Evolutionary conservation across 2,113 vertebrate genomes (phyloP), one percentile per base, ranked within the genome.

Genomic region (Psophia crepitans): DNA sequence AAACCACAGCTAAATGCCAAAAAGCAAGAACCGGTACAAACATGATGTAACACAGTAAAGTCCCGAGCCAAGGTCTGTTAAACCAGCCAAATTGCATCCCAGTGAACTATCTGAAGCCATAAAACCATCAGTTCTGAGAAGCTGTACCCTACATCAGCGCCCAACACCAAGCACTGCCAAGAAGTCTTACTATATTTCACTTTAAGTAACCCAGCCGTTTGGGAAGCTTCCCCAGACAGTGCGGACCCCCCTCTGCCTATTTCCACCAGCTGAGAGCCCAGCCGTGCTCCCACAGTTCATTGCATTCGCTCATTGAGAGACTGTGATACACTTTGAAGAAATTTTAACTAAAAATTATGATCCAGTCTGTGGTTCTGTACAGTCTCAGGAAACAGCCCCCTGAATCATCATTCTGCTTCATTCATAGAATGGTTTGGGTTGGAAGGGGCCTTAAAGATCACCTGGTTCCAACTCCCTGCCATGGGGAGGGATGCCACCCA

Each of bases 81-180:
- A 79, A 78, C 12, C 51, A 79, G 91, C 89, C 93, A 96, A 87
- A 95, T 71, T 66, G 28, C 33, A 96, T 86, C 26, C 64, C 68
- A 75, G 51, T 43, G 84, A 91, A 56, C 46, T 89, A 57, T 75
- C 23, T 46, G 80, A 90, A 90, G 89, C 2, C 2, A 66, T 92
- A 89, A 93, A 96, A 20, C 37, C 30, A 54, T 95, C 60, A 22
- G 56, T 56, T 91, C 46, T 81, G 87, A 11, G 27, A 39, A 92
- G 26, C 1, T 87, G 46, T 58, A 51, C 76, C 35, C 80, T 60
- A 26, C 18, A 39, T 81, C 61, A 46, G 76, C 64, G 91, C 51
- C 86, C 81, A 84, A 30, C 56, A 75, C 54, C 49, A 84, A 81
- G 54, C n/a, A 48, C 58, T 91, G 80, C 91, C 83, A 96, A 92